Percentiles rank a stretch among this genome's conserved stretches.
Evolutionary conservation across 2,113 vertebrate species (phyloP).

Genomic region (Sorex fumeus): DNA sequence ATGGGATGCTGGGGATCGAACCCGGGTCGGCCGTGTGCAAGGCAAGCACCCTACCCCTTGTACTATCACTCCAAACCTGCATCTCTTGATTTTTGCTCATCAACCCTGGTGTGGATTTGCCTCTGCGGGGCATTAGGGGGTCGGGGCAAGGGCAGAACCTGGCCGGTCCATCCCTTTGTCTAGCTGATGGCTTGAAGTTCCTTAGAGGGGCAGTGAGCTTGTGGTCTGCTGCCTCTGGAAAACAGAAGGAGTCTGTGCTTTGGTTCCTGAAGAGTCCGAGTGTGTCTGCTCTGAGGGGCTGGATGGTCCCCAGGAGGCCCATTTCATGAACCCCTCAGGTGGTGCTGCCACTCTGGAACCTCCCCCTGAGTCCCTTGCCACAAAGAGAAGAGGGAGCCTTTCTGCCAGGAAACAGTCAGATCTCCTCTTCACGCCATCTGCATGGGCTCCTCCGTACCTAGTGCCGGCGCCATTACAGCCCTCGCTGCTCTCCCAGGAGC

Average conservation of each 20-base stretch:
- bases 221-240: constrained; percentile 36
- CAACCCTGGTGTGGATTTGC: background rate
- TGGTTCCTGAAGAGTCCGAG: background rate
- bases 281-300: background rate
- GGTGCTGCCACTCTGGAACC: background rate
- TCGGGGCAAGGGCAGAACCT: background rate
- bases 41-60: too few species aligned
- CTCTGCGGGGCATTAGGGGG: background rate
- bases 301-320: background rate
- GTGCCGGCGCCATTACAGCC: background rate
- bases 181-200: constrained; percentile 51
- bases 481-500: background rate
- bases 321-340: background rate
- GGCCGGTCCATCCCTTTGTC: constrained; percentile 36
- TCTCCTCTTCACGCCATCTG: background rate
- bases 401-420: background rate
- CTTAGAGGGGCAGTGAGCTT: constrained; percentile 46
- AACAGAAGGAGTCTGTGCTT: background rate
- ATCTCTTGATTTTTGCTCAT: constrained; percentile 5
- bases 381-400: background rate
- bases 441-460: background rate
- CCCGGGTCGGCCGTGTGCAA: too few species aligned
- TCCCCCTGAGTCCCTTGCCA: background rate
- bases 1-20: too few species aligned
- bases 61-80: too few species aligned